phyloP scores from a whole-genome alignment of 2,888 invertebrate genomes.

The Ypsolopha sequella region DNA sequence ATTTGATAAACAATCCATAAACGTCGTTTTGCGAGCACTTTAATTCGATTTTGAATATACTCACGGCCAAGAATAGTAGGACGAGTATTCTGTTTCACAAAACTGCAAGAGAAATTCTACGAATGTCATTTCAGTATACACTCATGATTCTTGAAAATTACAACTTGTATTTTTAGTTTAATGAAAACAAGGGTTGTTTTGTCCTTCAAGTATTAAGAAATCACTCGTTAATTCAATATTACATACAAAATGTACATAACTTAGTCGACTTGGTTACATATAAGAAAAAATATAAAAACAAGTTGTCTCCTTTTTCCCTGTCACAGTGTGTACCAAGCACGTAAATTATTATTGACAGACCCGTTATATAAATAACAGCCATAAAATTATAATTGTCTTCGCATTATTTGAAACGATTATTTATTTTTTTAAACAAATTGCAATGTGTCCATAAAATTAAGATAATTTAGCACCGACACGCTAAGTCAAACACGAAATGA shows the following conservation, averaged over 20 bases:
- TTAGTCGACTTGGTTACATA: too few relatives aligned
- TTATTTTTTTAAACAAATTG: constrained; percentile 11
- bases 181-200: too few relatives aligned
- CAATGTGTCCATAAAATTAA: not conserved
- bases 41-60: not conserved
- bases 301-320: not conserved
- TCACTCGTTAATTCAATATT: too few relatives aligned
- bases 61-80: not conserved
- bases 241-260: too few relatives aligned
- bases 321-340: too few relatives aligned
- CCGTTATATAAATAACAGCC: constrained; percentile 10
- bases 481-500: constrained; percentile 15
- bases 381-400: constrained; percentile 24
- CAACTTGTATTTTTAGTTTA: too few relatives aligned
- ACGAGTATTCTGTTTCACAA: not conserved
- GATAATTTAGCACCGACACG: constrained; percentile 3
- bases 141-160: too few relatives aligned
- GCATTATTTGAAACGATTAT: constrained; percentile 14
- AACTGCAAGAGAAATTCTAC: too few relatives aligned
- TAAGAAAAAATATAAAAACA: too few relatives aligned
- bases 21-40: constrained; percentile 15
- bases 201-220: too few relatives aligned
- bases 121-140: too few relatives aligned
- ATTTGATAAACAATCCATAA: constrained; percentile 54
- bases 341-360: too few relatives aligned